These are phyloP conservation scores for Danio kyathit DNA, from an alignment of 2,797 vertebrate species.

Conservation along the genomic window DNA sequence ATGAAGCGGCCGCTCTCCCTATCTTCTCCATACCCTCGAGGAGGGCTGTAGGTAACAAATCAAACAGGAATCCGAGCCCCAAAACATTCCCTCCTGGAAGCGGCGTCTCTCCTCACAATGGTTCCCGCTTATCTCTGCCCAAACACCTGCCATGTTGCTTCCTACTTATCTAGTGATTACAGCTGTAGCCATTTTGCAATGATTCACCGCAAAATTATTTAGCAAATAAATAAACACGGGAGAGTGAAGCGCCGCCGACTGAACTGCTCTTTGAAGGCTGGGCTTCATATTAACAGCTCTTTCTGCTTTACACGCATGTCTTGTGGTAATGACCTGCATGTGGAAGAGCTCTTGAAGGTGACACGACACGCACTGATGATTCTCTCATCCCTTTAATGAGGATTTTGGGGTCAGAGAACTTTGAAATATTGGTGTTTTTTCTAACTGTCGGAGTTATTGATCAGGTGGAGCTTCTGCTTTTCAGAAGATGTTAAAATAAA, in stretches of 20 bases:
- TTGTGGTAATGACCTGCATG: slow-evolving; percentile 52
- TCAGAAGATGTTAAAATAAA: too few relatives aligned
- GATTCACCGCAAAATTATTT: slow-evolving; percentile 77
- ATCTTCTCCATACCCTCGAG: slow-evolving; percentile 71
- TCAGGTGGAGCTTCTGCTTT: too few relatives aligned
- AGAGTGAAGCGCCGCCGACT: slow-evolving; percentile 34
- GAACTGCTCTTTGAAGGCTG: slow-evolving; percentile 45
- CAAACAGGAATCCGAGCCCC: slow-evolving; percentile 76
- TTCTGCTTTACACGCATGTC: slow-evolving; percentile 35
- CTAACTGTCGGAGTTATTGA: too few relatives aligned
- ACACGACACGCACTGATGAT: not conserved
- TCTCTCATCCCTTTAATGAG: slow-evolving; percentile 24
- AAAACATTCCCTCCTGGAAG: slow-evolving; percentile 77
- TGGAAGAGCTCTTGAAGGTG: slow-evolving; percentile 36
- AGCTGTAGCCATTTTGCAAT: slow-evolving; percentile 77
- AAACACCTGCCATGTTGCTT: slow-evolving; percentile 83
- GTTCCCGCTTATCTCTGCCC: slow-evolving; percentile 78
- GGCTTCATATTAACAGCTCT: slow-evolving; percentile 53
- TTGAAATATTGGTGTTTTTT: too few relatives aligned
- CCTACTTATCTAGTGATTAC: slow-evolving; percentile 83
- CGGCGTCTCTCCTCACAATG: slow-evolving; percentile 74
- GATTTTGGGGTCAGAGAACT: not conserved
- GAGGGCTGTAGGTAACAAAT: slow-evolving; percentile 78
- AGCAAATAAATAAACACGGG: slow-evolving; percentile 77
- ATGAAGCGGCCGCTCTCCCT: slow-evolving; percentile 69